Evolutionary conservation across 2,113 vertebrate species (phyloP), one percentile per base, ranked within the genome.

Genomic region (Perccottus glenii): DNA sequence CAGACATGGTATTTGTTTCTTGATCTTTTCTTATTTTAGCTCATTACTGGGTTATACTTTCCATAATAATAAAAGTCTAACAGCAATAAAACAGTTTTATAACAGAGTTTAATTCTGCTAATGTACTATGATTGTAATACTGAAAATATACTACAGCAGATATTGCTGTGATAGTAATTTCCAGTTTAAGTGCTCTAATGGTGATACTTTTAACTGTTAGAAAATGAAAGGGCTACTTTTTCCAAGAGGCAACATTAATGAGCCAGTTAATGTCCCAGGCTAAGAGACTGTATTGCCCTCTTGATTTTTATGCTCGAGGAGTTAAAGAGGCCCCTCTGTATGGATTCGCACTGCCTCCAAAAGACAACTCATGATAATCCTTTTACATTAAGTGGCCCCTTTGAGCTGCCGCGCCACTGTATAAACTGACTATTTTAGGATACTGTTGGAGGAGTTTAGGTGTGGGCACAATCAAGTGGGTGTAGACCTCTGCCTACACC

Each of bases 281-380:
- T 51, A 52, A 64, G 67, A 53, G 59, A 49, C 43, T 14, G 11
- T 47, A 60, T 73, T 53, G 66, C 70, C 46, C 51, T 68, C 49
- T 55, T 11, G 8, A 63, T 56, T 75, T 36, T 62, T 35, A 14
- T 67, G 60, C 51, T 73, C 48, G 53, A 63, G 49, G 77, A 80
- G 77, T 3, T 27, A 50, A 62, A 55, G 38, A 79, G 35, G 77
- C 64, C 63, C 60, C 64, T 55, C 73, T 66, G 80, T 57, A 64
- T 61, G 77, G 77, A 80, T 85, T 73, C 77, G 57, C 77, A 70
- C 50, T 61, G 63, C 67, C 61, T 72, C 71, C 77, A 76, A 43
- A 82, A 75, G 46, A 74, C 70, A 75, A 78, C 50, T 84, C 63
- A 69, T 69, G 69, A 84, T 83, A 86, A 78, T 75, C 80, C 75